Percentiles rank a stretch among this genome's conserved stretches.
phyloP scores from a whole-genome alignment of 2,888 invertebrate species.

The Archips xylosteana region DNA sequence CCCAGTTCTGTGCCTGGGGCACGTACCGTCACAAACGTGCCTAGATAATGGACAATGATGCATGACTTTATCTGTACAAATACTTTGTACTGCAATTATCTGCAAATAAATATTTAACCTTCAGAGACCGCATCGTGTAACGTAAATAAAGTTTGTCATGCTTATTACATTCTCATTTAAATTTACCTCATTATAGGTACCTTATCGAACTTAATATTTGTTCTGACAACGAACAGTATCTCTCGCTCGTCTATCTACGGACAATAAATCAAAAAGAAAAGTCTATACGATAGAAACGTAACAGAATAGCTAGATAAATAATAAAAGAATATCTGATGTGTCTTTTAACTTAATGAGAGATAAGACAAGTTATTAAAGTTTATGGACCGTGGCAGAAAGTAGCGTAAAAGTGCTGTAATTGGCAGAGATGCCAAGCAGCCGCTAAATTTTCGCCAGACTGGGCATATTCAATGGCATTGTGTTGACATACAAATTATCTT shows the following conservation, averaged over 20 bases:
- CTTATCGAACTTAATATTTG: no score
- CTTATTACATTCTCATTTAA: conserved; percentile 3
- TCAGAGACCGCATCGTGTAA: conserved; percentile 24
- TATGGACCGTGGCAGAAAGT: conserved; percentile 41
- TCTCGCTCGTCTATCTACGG: no score
- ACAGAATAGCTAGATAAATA: not conserved
- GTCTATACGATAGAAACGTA: not conserved
- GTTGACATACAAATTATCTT: not conserved
- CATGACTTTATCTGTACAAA: conserved; percentile 27
- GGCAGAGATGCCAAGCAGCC: conserved; percentile 15
- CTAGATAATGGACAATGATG: conserved; percentile 54
- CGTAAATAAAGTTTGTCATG: conserved; percentile 2
- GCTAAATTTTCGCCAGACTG: conserved; percentile 23
- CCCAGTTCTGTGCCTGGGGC: conserved; percentile 63
- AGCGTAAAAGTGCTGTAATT: conserved; percentile 22
- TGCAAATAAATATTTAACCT: conserved; percentile 22
- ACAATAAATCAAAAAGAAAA: not conserved
- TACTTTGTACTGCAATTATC: conserved; percentile 17
- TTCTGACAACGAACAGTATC: no score
- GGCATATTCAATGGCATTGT: not conserved
- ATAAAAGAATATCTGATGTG: not conserved
- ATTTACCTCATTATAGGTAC: not conserved
- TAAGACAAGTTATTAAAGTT: conserved; percentile 27
- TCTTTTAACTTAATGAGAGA: conserved; percentile 16
- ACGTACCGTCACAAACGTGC: conserved; percentile 73